Conservation (phyloP, 2,113 vertebrate species). For the Aplodontia rufa region DNA sequence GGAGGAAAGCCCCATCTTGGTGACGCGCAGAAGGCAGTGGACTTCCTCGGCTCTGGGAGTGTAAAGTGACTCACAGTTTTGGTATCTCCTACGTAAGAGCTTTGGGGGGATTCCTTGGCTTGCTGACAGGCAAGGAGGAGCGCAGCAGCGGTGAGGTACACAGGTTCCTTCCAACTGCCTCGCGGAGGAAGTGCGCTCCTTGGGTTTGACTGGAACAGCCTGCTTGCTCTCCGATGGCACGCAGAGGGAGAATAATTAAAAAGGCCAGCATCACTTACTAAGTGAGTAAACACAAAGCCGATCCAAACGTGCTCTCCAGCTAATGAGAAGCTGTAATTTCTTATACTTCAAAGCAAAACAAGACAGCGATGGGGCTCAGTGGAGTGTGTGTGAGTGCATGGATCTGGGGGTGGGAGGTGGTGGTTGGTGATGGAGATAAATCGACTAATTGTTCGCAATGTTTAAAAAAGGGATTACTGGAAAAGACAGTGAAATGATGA, state of each 20-base stretch:
- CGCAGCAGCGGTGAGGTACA: slow-evolving; percentile 84
- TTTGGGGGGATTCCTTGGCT: slow-evolving; percentile 89
- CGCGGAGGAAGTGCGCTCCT: slow-evolving; percentile 79
- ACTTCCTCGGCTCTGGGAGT: slow-evolving; percentile 76
- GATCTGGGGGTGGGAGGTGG: slow-evolving; percentile 69
- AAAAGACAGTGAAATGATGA: slow-evolving; percentile 87
- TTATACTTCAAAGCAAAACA: slow-evolving; percentile 86
- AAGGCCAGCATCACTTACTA: slow-evolving; percentile 86
- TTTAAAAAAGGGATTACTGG: slow-evolving; percentile 88
- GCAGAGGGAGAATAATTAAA: slow-evolving; percentile 86
- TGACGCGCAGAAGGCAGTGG: slow-evolving; percentile 67
- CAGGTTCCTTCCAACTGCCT: slow-evolving; percentile 82
- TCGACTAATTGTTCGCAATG: slow-evolving; percentile 87
- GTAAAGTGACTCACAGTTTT: slow-evolving; percentile 84
- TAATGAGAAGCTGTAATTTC: slow-evolving; percentile 89
- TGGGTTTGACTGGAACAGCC: slow-evolving; percentile 82
- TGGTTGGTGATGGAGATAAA: slow-evolving; percentile 76
- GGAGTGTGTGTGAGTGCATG: slow-evolving; percentile 73
- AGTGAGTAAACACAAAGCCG: slow-evolving; percentile 89
- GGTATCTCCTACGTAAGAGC: slow-evolving; percentile 87
- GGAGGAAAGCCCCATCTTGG: slow-evolving; percentile 78
- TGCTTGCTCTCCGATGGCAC: slow-evolving; percentile 84
- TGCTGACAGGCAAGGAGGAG: slow-evolving; percentile 85
- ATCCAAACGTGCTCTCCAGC: slow-evolving; percentile 85
- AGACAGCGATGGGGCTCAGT: slow-evolving; percentile 83